Base-by-base conservation (phyloP, 2,797 vertebrate genomes). In the Euthynnus affinis region DNA sequence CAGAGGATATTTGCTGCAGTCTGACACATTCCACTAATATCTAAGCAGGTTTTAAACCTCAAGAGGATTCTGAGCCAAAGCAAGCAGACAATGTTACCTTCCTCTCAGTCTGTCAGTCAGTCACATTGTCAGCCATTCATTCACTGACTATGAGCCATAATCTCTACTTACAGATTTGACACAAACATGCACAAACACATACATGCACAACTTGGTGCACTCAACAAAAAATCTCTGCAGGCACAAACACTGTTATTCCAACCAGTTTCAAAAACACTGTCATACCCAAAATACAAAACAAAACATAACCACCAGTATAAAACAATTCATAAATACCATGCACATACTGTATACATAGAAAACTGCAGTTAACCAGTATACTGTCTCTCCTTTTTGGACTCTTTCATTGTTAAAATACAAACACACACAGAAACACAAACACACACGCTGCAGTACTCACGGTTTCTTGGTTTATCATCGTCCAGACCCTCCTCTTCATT, bases 401-500 rank as follows among this genome's bases (percentile, higher is more conserved):
- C 7, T 69, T 42, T 20, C 10, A 70, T 25, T 34, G 40, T 60
- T 42, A 37, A 61, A 58, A 68, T 37, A 60, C 51, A 65, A 55
- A 55, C 3, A 51, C 40, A 13, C 44, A 69, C 34, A 84, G 14
- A 52, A 56, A 46, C 52, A 64, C 32, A 68, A 57, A 63, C 23
- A 63, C 15, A 44, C 18, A 42, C 18, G 17, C 15, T 20, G 44
- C 13, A 18, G n/a, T 27, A 95, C 98, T 99, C 93, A 99, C 98
- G 95, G 94, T 98, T 99, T 93, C 98, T 96, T 51, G 98, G 98
- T 81, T 99, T 99, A 87, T 98, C 98, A 64, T 99, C 98, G 1
- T 98, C 97, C 92, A 98, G 91, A 83, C 97, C 98, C 85, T 99
- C 98, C 20, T 99, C 98, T 87, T 99, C 98, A 5, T 99, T 99